Conservation (phyloP, 2,113 vertebrate genomes). For the Lasiurus cinereus region DNA sequence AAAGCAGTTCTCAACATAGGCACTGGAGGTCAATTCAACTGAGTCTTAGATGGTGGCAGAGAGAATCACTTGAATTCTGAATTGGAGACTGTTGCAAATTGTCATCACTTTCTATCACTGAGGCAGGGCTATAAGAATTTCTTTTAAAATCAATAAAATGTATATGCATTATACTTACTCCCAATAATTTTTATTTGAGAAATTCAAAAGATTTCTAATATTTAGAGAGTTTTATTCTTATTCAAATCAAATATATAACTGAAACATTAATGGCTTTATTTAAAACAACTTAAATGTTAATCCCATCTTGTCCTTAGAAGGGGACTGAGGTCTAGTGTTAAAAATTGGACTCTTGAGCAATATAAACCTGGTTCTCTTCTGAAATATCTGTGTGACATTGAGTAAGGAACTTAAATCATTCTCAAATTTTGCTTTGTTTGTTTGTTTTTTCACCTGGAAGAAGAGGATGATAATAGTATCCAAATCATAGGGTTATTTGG, state of each 20-base stretch:
- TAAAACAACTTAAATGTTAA: slow-evolving; percentile 3
- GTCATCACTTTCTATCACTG: not conserved
- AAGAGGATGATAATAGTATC: not conserved
- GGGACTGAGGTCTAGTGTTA: not conserved
- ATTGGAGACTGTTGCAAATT: not conserved
- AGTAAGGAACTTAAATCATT: not conserved
- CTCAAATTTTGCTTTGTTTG: not conserved
- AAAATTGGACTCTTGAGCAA: not conserved
- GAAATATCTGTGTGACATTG: not conserved
- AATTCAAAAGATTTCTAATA: slow-evolving; percentile 23
- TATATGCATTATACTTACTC: not conserved
- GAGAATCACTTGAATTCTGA: slow-evolving; percentile 40
- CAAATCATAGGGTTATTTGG: not conserved
- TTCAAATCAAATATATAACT: not conserved
- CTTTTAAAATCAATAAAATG: not conserved
- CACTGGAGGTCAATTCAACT: not conserved
- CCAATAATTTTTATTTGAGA: not conserved
- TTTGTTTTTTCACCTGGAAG: not conserved
- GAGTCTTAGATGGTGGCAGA: not conserved
- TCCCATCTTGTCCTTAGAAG: not conserved
- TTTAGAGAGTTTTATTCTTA: not conserved
- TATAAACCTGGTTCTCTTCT: not conserved
- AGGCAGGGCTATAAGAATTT: not conserved
- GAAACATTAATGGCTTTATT: not conserved
- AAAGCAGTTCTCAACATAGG: not conserved